A percentile compares a stretch with the other conserved stretches of the same genome.
These are phyloP conservation scores for Trichonephila inaurata DNA, from an alignment of 1,140 invertebrate species.

Conservation along the genomic window DNA sequence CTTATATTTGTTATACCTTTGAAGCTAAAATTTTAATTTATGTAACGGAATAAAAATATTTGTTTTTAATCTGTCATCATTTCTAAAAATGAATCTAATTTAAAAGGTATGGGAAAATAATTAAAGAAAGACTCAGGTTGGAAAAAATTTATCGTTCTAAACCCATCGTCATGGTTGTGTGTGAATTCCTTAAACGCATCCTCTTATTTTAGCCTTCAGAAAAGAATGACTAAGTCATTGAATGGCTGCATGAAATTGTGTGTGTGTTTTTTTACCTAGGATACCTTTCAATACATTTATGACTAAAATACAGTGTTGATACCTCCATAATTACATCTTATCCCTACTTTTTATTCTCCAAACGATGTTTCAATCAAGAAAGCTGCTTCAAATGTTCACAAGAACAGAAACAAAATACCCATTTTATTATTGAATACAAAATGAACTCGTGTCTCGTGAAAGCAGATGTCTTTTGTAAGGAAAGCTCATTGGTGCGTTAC, in stretches of 20 bases:
- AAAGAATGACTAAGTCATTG: not conserved
- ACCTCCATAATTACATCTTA: not conserved
- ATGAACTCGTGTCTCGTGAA: not conserved
- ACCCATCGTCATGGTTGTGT: not conserved
- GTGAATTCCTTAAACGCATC: not conserved
- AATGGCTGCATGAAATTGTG: not conserved
- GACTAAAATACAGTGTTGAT: not conserved
- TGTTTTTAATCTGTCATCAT: no score
- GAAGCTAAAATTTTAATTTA: no score
- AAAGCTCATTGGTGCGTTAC: constrained; percentile 2
- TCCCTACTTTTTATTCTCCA: not conserved
- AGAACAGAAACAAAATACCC: not conserved
- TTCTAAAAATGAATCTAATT: no score
- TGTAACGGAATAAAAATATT: no score
- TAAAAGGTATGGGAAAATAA: no score
- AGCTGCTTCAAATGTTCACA: not conserved
- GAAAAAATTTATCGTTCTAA: no score
- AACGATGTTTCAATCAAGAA: not conserved
- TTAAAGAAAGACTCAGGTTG: no score
- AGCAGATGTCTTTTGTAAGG: not conserved
- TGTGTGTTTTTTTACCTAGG: no score
- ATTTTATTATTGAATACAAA: not conserved
- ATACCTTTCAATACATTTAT: not conserved
- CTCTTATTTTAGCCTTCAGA: not conserved
- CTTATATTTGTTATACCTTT: no score